Evolutionary conservation across 2,888 invertebrate genomes (phyloP), one percentile per base, ranked within the genome.

Genomic region (Hybos culiciformis): DNA sequence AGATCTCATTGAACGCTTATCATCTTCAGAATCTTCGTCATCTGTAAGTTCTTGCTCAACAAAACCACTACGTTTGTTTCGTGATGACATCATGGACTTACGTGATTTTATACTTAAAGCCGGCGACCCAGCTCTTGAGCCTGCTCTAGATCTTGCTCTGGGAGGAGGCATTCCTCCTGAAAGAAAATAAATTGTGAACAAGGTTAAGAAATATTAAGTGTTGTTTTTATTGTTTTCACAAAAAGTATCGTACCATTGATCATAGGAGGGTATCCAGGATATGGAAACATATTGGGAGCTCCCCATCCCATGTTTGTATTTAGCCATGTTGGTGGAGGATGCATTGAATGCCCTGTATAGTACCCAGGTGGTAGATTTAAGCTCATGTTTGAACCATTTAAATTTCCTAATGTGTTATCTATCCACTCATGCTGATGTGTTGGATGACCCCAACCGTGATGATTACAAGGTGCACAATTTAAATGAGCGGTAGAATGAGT

Each of bases 401-500:
- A 56, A 24, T 61, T 63, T 37, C 59, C 61, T 3, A 59, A 57
- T 6, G 55, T 51, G 43, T 58, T 60, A 9, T 52, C 54, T 34
- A 51, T 53, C 64, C 64, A 66, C 4, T 56, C 59, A 42, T 55
- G 58, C 38, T 55, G 51, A 37, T 54, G 45, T 37, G 26, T 32
- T 54, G 54, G 56, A 41, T 56, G 57, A 41, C 53, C 56, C 51
- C 60, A 56, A 20, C 58, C 58, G 49, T 62, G 67, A 45, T 61
- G 66, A 51, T 65, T 70, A 49, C 75, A 76, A 37, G 70, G 69
- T 21, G 72, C 71, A 50, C 75, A 77, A 55, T 75, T 75, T 7
- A 82, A 56, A 40, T 80, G 80, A 1, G 80, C 79, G 72, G 80
- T 72, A 0, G 81, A 81, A 54, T 80, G 80, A 0, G 80, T 76